phyloP scores from a whole-genome alignment of 2,113 vertebrate species.

The Syngnathus typhle region DNA sequence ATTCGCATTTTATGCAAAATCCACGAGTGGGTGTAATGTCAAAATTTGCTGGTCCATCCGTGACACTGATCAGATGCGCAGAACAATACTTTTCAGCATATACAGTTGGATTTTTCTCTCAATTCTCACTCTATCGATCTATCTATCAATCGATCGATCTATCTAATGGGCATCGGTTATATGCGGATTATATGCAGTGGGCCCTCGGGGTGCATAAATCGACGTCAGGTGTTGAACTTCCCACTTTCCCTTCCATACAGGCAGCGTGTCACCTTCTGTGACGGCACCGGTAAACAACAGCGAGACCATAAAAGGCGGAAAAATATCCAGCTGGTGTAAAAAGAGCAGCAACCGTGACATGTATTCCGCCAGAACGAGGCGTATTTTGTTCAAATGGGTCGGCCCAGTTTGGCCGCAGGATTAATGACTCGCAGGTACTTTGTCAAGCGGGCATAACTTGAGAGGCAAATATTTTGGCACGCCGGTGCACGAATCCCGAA shows the following conservation, averaged over 20 bases:
- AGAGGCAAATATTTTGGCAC: background rate
- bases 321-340: background rate
- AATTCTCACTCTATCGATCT: too few relatives aligned
- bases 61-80: too few relatives aligned
- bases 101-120: too few relatives aligned
- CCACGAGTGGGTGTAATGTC: too few relatives aligned
- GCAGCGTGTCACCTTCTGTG: background rate
- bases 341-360: background rate
- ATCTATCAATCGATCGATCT: too few relatives aligned
- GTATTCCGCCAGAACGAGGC: background rate
- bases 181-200: too few relatives aligned
- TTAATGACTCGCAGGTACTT: background rate
- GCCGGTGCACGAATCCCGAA: background rate
- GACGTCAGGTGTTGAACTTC: background rate
- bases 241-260: background rate
- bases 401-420: background rate
- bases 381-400: constrained; percentile 2
- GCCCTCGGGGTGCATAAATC: background rate
- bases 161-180: too few relatives aligned
- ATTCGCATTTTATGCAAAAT: too few relatives aligned
- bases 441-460: background rate
- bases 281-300: background rate
- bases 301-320: background rate
- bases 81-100: too few relatives aligned
- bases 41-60: too few relatives aligned